Base-by-base conservation (phyloP, 2,113 vertebrate species). In the Podiceps cristatus region DNA sequence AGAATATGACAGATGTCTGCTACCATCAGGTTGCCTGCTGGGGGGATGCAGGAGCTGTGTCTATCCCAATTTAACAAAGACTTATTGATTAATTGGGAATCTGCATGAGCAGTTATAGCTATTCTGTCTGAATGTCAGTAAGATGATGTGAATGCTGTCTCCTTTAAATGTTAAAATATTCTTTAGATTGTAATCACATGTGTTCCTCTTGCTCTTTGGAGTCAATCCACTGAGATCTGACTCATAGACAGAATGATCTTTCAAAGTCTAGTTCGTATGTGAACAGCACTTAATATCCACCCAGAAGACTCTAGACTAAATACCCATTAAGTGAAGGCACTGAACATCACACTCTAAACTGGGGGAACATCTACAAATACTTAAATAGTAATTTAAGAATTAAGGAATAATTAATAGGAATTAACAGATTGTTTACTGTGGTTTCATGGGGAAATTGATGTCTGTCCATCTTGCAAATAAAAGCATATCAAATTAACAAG, bases 131-230 rank as follows among this genome's bases (percentile, higher is more conserved):
- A 98, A 98, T 96, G 94, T 96, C 96, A 97, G 77, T 74, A 92
- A 94, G 92, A 81, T n/a, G 31, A 90, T 75, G 74, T 88, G 93
- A 97, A 93, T 94, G 62, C 90, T 37, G 37, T 37, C 96, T 85
- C 29, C 68, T 96, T 94, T 97, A 98, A 98, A 98, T 97, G 96
- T 97, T 98, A 98, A 98, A 95, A 86, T 98, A 98, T 97, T 97
- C 97, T 98, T 84, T 96, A 96, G 88, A 91, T 91, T 97, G 94
- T 91, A 95, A 92, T 96, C 89, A 73, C 37, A 74, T 59, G 69
- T 77, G 86, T 93, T 96, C 68, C 84, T 92, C 78, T 95, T 80
- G 77, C 60, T 94, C 27, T 78, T 94, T 92, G 69, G 94, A 94
- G 95, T 79, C 92, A 96, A 80, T 93, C 91, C 93, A 87, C 63